These are phyloP conservation scores for Crotalus viridis DNA, from an alignment of 2,113 vertebrate species.

Conservation along the genomic window DNA sequence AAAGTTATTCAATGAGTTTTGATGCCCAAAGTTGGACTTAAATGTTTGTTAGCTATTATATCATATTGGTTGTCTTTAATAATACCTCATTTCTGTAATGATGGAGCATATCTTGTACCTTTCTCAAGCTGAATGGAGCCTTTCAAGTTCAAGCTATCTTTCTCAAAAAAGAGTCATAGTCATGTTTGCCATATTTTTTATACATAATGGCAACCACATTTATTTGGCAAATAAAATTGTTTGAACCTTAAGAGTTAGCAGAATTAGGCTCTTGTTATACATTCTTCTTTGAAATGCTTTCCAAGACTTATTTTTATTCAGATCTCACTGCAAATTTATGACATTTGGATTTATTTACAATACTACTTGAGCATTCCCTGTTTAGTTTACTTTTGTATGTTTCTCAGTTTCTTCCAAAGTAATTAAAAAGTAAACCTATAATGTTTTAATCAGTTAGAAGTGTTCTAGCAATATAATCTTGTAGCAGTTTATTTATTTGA, in stretches of 20 bases:
- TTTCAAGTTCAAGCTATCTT: neutral
- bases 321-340: too few species aligned
- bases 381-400: neutral
- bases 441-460: neutral
- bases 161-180: neutral
- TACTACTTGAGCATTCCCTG: neutral
- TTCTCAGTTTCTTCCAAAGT: neutral
- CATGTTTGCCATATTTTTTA: too few species aligned
- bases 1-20: too few species aligned
- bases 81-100: neutral
- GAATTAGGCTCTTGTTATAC: neutral
- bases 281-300: neutral
- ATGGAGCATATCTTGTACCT: neutral
- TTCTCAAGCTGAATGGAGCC: neutral
- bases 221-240: neutral
- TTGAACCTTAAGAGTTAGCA: neutral
- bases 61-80: neutral
- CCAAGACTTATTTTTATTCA: neutral
- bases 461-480: neutral
- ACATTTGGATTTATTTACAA: neutral
- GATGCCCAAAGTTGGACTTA: too few species aligned
- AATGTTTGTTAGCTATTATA: too few species aligned
- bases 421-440: neutral
- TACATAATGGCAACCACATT: neutral
- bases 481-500: neutral